Conservation (phyloP, 2,888 invertebrate genomes). For the Dromius quadrimaculatus region DNA sequence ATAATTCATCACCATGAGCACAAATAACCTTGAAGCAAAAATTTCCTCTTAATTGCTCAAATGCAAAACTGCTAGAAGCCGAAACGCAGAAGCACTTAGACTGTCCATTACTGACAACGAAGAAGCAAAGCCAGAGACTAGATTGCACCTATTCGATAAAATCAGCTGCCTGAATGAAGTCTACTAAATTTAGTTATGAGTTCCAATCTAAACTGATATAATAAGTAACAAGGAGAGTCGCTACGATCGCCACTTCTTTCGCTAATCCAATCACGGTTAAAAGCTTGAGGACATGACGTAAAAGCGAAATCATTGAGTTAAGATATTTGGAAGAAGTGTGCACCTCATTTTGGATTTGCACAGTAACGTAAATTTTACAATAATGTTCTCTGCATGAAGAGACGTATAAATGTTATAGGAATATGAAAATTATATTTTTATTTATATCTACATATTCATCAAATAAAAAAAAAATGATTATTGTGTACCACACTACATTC, state of each 20-base stretch:
- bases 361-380: too few species aligned
- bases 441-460: too few species aligned
- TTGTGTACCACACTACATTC: too few species aligned
- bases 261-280: conserved; percentile 19
- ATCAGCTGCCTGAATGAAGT: conserved; percentile 6
- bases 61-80: conserved; percentile 11
- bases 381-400: too few species aligned
- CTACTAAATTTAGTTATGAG: conserved; percentile 13
- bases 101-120: conserved; percentile 11
- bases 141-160: conserved; percentile 18
- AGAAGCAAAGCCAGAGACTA: neutral
- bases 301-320: too few species aligned
- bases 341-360: too few species aligned
- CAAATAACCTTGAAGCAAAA: neutral
- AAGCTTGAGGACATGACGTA: conserved; percentile 2
- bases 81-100: conserved; percentile 13
- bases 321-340: too few species aligned
- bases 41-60: conserved; percentile 8
- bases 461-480: too few species aligned
- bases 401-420: too few species aligned
- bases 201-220: conserved; percentile 30
- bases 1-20: neutral
- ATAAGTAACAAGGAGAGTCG: conserved; percentile 25
- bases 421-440: too few species aligned
- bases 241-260: conserved; percentile 27